A percentile compares a stretch with the other conserved stretches of the same genome.
phyloP scores from a whole-genome alignment of 2,888 invertebrate genomes.

The Hydrotaea cyrtoneurina region DNA sequence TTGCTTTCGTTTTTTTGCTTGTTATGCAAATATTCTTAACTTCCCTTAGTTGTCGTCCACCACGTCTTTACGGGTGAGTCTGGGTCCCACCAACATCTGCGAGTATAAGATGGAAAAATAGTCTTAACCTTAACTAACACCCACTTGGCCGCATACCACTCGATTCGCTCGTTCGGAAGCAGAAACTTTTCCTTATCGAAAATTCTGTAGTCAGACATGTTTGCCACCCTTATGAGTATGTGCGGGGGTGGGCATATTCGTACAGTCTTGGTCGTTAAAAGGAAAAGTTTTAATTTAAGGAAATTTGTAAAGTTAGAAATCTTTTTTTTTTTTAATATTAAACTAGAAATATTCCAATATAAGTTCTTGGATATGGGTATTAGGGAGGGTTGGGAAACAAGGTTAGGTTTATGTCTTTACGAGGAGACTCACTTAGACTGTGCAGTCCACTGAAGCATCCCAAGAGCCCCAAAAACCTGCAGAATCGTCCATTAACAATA shows the following conservation, averaged over 20 bases:
- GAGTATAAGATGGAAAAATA: conserved; percentile 34
- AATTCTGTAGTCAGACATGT: conserved; percentile 15
- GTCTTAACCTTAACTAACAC: conserved; percentile 35
- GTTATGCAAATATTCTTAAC: conserved; percentile 54
- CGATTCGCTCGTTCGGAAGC: conserved; percentile 12
- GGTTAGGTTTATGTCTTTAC: too few species aligned
- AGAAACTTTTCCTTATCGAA: conserved; percentile 36
- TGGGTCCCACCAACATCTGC: not conserved
- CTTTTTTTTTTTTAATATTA: not conserved
- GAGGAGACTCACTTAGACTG: too few species aligned
- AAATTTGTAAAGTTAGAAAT: conserved; percentile 32
- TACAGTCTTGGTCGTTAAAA: not conserved
- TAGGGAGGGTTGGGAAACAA: too few species aligned
- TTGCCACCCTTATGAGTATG: not conserved
- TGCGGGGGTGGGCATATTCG: not conserved
- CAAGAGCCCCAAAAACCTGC: too few species aligned
- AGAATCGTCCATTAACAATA: too few species aligned
- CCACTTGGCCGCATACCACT: conserved; percentile 1
- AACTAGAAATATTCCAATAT: too few species aligned
- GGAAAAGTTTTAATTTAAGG: conserved; percentile 38
- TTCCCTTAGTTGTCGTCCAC: conserved; percentile 10
- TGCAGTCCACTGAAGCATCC: too few species aligned
- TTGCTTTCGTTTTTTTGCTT: conserved; percentile 23
- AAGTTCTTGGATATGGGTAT: too few species aligned
- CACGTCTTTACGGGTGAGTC: not conserved